phyloP scores from a whole-genome alignment of 2,797 vertebrate genomes.

The Sebastes iracundus region DNA sequence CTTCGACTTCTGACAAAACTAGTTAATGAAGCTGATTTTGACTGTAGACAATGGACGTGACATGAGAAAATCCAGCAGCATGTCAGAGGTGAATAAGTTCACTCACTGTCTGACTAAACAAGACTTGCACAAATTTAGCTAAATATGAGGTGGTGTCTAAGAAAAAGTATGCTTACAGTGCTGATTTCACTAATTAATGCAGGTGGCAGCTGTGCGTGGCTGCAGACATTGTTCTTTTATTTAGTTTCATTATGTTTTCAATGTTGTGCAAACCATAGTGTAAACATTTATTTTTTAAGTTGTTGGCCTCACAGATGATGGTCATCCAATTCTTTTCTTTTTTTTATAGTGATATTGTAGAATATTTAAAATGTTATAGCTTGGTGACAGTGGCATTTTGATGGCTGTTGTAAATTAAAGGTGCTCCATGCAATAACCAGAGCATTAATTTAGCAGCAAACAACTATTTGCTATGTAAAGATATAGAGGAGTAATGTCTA shows the following conservation, averaged over 20 bases:
- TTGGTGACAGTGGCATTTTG: background rate
- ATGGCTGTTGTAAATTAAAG: background rate
- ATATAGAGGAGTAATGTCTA: no score
- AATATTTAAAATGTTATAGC: background rate
- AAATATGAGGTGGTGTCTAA: background rate
- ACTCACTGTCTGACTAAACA: background rate
- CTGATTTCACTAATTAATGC: background rate
- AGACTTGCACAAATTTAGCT: background rate
- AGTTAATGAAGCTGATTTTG: constrained; percentile 11
- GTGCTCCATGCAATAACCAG: no score
- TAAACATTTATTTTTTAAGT: background rate
- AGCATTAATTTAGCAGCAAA: no score
- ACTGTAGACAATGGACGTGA: background rate
- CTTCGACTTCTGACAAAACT: constrained; percentile 38
- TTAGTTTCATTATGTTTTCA: background rate
- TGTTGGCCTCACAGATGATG: background rate
- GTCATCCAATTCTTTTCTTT: background rate
- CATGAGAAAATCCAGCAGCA: background rate
- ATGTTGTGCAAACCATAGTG: background rate
- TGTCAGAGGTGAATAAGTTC: constrained; percentile 11
- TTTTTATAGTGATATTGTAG: background rate
- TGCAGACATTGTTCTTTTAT: background rate
- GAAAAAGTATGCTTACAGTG: background rate
- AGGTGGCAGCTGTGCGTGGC: background rate
- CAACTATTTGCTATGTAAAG: no score